Conservation (phyloP, 2,113 vertebrate species). For the Mirounga angustirostris region DNA sequence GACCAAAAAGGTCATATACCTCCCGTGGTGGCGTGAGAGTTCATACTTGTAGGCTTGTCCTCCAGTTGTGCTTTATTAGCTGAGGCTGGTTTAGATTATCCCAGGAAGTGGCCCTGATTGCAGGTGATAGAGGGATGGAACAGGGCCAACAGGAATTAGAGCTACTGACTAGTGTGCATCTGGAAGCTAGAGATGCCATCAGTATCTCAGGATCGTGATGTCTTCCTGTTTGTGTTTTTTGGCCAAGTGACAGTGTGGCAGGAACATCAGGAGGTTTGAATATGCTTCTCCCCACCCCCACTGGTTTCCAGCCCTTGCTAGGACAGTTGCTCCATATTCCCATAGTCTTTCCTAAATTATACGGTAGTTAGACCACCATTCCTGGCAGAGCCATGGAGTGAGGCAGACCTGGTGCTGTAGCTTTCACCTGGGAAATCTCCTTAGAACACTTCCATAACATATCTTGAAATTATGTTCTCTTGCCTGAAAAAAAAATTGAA, state of each 20-base stretch:
- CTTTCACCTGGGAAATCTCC: not conserved
- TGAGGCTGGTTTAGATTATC: not conserved
- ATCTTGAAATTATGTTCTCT: constrained; percentile 17
- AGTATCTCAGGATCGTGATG: not conserved
- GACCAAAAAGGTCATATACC: not conserved
- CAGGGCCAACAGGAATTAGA: not conserved
- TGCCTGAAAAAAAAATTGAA: not conserved
- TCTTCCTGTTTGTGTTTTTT: not conserved
- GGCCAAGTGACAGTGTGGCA: not conserved
- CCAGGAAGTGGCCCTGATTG: not conserved
- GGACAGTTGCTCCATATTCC: not conserved
- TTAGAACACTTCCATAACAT: not conserved
- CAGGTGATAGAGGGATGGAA: not conserved
- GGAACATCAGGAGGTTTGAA: not conserved
- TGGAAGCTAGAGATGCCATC: not conserved
- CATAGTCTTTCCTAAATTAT: rapidly evolving
- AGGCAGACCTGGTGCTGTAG: not conserved
- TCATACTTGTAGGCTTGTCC: not conserved
- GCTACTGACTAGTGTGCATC: not conserved
- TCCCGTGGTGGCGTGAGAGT: rapidly evolving
- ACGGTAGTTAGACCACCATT: rapidly evolving
- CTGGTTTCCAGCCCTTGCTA: not conserved
- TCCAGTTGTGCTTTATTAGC: not conserved
- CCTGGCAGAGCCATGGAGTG: rapidly evolving
- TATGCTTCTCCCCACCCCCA: no score